These are phyloP conservation scores for Psittacara wagleri DNA, from an alignment of 2,113 vertebrate genomes.

Conservation along the genomic window DNA sequence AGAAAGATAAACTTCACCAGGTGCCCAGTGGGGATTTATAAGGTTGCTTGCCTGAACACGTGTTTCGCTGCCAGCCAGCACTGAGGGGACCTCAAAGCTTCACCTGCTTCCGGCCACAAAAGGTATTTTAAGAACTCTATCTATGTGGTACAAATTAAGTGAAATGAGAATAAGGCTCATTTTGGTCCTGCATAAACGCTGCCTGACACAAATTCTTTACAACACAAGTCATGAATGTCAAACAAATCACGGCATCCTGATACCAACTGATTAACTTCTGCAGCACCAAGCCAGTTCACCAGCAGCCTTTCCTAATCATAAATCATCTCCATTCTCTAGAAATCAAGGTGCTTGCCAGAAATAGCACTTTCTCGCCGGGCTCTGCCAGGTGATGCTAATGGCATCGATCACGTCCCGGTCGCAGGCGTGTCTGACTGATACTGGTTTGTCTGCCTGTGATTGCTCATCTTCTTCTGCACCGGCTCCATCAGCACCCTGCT, in stretches of 20 bases:
- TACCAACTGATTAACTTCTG: background rate
- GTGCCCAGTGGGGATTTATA: background rate
- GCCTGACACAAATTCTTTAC: background rate
- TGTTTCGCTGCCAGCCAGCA: background rate
- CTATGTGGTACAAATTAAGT: background rate
- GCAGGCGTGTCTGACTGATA: background rate
- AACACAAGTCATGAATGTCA: background rate
- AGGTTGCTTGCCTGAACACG: rapidly evolving
- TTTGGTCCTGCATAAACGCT: background rate
- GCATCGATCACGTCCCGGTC: background rate
- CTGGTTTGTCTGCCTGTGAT: background rate
- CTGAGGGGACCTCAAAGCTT: background rate
- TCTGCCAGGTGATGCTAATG: slow-evolving; percentile 7
- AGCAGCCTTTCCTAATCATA: background rate
- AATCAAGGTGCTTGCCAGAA: slow-evolving; percentile 18
- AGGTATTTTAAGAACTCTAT: background rate
- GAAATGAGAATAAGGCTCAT: background rate
- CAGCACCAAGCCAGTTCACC: background rate
- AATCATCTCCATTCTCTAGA: slow-evolving; percentile 1
- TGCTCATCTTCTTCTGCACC: background rate
- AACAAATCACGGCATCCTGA: background rate
- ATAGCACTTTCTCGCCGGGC: background rate
- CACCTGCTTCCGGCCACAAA: background rate
- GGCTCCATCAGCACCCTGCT: background rate
- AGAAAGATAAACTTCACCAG: background rate